Percentiles rank a stretch among this genome's conserved stretches.
Evolutionary conservation across 2,888 invertebrate species (phyloP).

Genomic region (Callyntrura guangdongensis): DNA sequence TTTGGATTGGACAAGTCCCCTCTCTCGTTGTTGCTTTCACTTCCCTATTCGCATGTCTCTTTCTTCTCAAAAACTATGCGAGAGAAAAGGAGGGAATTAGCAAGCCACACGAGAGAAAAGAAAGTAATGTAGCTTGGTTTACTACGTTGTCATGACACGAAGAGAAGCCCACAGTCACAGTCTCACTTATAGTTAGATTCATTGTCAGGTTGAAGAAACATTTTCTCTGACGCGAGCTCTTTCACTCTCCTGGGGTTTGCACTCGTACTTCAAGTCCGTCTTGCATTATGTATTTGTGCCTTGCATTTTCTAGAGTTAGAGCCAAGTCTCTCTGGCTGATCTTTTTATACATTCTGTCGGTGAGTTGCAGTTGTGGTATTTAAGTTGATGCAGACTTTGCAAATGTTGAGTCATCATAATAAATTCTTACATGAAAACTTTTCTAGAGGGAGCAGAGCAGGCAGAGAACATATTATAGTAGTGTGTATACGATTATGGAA

Average conservation of each 20-base stretch:
- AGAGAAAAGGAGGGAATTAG: conserved; percentile 42
- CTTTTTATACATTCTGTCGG: background rate
- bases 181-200: conserved; percentile 3
- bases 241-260: conserved; percentile 10
- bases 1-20: conserved; percentile 61
- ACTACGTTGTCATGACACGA: background rate
- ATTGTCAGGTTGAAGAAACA: background rate
- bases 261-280: background rate
- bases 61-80: background rate
- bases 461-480: background rate
- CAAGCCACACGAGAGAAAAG: conserved; percentile 35
- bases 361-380: background rate
- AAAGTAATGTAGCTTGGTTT: conserved; percentile 34
- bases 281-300: background rate
- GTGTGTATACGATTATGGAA: background rate
- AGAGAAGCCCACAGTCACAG: background rate
- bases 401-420: conserved; percentile 32
- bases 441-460: background rate
- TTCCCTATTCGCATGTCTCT: background rate
- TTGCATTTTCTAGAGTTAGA: background rate
- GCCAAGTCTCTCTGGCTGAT: background rate
- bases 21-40: background rate
- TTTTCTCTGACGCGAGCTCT: background rate
- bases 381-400: conserved; percentile 38
- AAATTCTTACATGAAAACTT: conserved; percentile 37